A percentile compares a stretch with the other conserved stretches of the same genome.
Conservation (phyloP, 2,888 invertebrate genomes). For the Charanyca ferruginea region DNA sequence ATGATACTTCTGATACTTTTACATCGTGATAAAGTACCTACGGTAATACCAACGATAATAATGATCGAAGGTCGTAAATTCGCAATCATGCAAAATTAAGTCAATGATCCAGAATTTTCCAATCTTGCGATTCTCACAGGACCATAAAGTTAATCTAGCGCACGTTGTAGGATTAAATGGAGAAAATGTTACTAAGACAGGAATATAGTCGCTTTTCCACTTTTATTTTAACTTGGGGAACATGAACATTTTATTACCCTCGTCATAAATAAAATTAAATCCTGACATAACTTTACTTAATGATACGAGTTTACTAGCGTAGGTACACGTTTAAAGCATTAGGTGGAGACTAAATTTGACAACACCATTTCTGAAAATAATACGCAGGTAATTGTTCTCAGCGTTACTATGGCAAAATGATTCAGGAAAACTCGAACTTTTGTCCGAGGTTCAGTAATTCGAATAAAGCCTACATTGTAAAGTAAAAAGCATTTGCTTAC, state of each 20-base stretch:
- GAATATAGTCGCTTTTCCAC: constrained; percentile 39
- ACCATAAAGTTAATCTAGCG: constrained; percentile 51
- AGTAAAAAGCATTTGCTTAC: constrained; percentile 48
- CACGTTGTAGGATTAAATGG: constrained; percentile 43
- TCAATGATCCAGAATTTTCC: constrained; percentile 37
- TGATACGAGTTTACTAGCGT: constrained; percentile 39
- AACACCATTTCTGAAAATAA: constrained; percentile 32
- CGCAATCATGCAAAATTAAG: constrained; percentile 47
- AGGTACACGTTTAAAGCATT: constrained; percentile 32
- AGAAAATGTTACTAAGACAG: constrained; percentile 31
- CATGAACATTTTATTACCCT: constrained; percentile 52
- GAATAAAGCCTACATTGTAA: constrained; percentile 34
- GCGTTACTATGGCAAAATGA: constrained; percentile 22
- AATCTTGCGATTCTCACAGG: constrained; percentile 47
- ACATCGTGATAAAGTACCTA: background rate
- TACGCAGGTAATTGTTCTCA: constrained; percentile 37
- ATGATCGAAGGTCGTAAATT: constrained; percentile 32
- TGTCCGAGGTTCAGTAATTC: constrained; percentile 41
- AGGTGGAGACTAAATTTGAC: constrained; percentile 31
- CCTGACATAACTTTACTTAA: constrained; percentile 58
- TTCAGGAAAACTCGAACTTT: constrained; percentile 16
- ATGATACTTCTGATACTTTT: constrained; percentile 18
- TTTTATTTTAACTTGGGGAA: constrained; percentile 29
- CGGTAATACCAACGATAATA: constrained; percentile 33
- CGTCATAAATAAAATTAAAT: constrained; percentile 59